Evolutionary conservation across 2,888 invertebrate species (phyloP).

Genomic region (Pediacus dermestoides): DNA sequence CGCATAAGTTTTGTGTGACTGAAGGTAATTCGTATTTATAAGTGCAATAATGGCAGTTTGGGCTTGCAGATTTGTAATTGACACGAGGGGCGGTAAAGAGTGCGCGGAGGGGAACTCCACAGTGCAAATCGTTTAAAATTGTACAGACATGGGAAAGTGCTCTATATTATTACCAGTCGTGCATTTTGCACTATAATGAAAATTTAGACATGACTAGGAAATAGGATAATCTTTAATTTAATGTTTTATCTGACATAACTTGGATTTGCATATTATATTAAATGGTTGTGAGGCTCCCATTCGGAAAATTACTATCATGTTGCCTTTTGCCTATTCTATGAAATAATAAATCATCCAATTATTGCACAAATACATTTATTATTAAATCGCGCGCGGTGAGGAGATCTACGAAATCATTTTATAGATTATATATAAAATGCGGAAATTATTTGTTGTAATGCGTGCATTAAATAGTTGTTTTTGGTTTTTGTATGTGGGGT

Average conservation of each 20-base stretch:
- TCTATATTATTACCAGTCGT: conserved; percentile 15
- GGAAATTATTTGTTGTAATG: no score
- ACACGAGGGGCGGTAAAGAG: conserved; percentile 14
- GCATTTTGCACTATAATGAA: conserved; percentile 18
- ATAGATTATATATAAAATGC: no score
- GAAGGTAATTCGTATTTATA: conserved; percentile 12
- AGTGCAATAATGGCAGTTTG: conserved; percentile 10
- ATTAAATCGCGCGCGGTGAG: no score
- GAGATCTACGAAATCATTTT: no score
- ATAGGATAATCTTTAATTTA: conserved; percentile 23
- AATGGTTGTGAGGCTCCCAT: conserved; percentile 11
- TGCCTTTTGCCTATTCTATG: conserved; percentile 9
- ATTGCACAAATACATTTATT: conserved; percentile 2
- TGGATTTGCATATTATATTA: conserved; percentile 16
- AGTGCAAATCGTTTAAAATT: conserved; percentile 11
- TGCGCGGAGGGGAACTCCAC: conserved; percentile 8
- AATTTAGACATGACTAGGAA: conserved; percentile 27
- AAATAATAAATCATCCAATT: conserved; percentile 9
- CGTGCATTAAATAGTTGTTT: no score
- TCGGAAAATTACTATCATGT: conserved; percentile 15
- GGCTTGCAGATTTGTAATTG: conserved; percentile 15
- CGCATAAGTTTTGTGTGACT: no score
- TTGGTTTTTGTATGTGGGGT: no score
- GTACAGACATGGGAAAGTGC: conserved; percentile 17
- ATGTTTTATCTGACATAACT: conserved; percentile 21